A percentile compares a stretch with the other conserved stretches of the same genome.
Conservation (phyloP, 2,797 vertebrate species). For the Acanthurus tractus region DNA sequence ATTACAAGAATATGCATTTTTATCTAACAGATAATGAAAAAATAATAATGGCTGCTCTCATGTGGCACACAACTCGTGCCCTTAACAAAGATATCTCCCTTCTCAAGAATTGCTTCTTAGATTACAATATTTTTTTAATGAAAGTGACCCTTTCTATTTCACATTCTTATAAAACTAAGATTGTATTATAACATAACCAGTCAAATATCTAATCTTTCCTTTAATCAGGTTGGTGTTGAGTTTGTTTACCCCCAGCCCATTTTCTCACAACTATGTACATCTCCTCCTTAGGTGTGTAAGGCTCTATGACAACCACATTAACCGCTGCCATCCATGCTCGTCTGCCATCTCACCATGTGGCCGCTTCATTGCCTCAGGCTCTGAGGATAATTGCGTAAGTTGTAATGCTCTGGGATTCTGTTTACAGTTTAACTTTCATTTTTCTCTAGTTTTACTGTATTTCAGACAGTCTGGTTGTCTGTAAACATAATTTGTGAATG, state of each 20-base stretch:
- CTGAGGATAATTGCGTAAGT: slow-evolving; percentile 92
- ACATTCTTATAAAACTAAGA: not conserved
- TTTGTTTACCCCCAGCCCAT: not conserved
- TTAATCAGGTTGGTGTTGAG: slow-evolving; percentile 5
- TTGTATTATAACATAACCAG: not conserved
- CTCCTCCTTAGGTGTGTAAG: slow-evolving; percentile 87
- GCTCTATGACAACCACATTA: slow-evolving; percentile 89
- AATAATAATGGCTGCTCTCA: not conserved
- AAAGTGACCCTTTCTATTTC: not conserved
- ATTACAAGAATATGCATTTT: not conserved
- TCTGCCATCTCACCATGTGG: slow-evolving; percentile 92
- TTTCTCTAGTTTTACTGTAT: not conserved
- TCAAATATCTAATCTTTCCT: slow-evolving; percentile 16
- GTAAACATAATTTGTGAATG: not conserved
- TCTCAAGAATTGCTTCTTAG: not conserved
- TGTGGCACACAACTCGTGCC: not conserved
- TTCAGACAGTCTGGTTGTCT: not conserved
- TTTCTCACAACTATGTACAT: slow-evolving; percentile 17
- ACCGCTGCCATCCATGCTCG: slow-evolving; percentile 86
- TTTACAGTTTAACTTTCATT: not conserved
- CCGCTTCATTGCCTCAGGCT: slow-evolving; percentile 89
- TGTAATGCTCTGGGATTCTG: not conserved
- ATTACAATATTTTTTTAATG: not conserved
- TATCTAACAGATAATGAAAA: not conserved
- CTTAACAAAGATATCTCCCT: not conserved